Percentiles rank a stretch among this genome's conserved stretches.
These are phyloP conservation scores for Oscheius sp. DNA, from an alignment of 2,888 invertebrate species.

Conservation along the genomic window DNA sequence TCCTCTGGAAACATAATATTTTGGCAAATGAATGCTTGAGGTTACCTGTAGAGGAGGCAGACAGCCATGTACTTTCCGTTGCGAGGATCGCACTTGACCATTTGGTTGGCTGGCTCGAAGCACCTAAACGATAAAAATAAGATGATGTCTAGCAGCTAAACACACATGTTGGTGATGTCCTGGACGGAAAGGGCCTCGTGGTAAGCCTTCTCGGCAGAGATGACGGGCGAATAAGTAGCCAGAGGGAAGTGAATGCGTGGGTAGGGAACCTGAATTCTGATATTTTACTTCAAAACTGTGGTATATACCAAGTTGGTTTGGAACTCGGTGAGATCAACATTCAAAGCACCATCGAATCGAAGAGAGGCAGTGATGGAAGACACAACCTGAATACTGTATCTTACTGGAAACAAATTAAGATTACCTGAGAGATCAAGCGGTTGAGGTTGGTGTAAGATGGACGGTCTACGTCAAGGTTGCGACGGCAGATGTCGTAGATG, in stretches of 20 bases:
- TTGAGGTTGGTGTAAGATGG: slow-evolving; percentile 90
- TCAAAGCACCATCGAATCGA: slow-evolving; percentile 88
- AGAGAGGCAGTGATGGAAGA: slow-evolving; percentile 88
- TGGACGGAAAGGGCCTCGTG: slow-evolving; percentile 68
- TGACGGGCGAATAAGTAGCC: slow-evolving; percentile 77
- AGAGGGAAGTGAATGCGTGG: slow-evolving; percentile 91
- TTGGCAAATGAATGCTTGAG: background rate
- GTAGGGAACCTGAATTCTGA: slow-evolving; percentile 80
- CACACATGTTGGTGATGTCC: slow-evolving; percentile 93
- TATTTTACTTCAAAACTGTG: too few relatives aligned
- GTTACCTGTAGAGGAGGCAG: slow-evolving; percentile 73
- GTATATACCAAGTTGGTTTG: slow-evolving; percentile 74
- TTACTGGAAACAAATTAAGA: background rate
- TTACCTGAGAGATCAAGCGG: slow-evolving; percentile 84
- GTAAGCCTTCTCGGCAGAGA: slow-evolving; percentile 62
- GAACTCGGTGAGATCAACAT: slow-evolving; percentile 87
- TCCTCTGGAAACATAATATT: slow-evolving; percentile 78
- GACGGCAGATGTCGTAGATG: slow-evolving; percentile 88
- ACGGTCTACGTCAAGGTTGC: slow-evolving; percentile 76
- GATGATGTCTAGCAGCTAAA: slow-evolving; percentile 85
- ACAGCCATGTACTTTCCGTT: slow-evolving; percentile 75
- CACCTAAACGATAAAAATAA: slow-evolving; percentile 85
- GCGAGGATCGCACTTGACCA: slow-evolving; percentile 88
- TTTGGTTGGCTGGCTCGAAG: slow-evolving; percentile 86
- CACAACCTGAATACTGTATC: slow-evolving; percentile 75